These are phyloP conservation scores for Stichodactyla mertensii DNA, from an alignment of 64 coral and sea anemone species.

Conservation along the genomic window DNA sequence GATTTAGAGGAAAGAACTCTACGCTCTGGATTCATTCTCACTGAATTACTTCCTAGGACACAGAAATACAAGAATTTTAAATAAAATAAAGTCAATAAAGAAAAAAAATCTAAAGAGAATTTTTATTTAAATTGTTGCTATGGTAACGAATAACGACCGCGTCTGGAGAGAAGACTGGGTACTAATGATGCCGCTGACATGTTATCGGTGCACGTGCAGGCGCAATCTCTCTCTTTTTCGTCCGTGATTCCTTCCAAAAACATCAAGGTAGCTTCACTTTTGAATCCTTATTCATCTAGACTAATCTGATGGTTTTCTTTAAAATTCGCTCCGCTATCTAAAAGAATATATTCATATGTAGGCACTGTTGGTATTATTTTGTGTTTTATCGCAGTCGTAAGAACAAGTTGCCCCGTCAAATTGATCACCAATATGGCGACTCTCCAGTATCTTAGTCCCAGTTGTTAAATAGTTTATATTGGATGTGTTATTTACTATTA, in stretches of 20 bases:
- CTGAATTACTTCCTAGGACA: background rate
- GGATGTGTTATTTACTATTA: too few species aligned
- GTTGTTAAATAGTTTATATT: too few species aligned
- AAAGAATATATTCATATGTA: background rate
- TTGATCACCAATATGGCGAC: background rate
- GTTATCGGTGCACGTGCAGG: background rate
- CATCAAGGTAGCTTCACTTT: background rate
- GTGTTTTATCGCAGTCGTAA: background rate
- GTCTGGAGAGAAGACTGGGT: background rate
- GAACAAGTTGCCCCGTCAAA: background rate
- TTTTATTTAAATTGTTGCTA: constrained; percentile 27
- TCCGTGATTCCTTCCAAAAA: constrained; percentile 11
- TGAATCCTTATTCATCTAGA: background rate
- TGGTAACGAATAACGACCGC: background rate
- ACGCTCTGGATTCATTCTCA: constrained; percentile 20
- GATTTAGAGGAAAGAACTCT: constrained; percentile 84
- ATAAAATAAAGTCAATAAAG: background rate
- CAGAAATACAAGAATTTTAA: background rate
- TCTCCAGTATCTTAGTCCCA: too few species aligned
- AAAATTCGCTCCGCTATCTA: background rate
- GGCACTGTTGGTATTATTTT: background rate
- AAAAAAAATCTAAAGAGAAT: background rate
- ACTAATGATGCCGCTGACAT: constrained; percentile 36
- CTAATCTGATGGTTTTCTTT: background rate
- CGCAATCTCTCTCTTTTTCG: constrained; percentile 35